phyloP scores from a whole-genome alignment of 2,797 vertebrate genomes.

The Crax fasciolata region DNA sequence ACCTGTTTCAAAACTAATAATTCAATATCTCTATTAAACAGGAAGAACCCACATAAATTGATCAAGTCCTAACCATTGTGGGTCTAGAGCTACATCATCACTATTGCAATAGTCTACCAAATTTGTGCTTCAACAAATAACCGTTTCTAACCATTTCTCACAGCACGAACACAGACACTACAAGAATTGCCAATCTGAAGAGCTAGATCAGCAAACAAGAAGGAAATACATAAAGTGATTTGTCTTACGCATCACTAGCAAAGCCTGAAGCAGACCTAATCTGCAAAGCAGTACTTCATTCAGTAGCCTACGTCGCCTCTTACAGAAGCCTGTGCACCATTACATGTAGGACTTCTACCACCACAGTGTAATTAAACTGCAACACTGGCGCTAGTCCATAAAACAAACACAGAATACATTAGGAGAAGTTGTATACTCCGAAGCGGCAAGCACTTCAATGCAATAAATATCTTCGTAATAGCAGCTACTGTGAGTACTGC shows the following conservation, averaged over 20 bases:
- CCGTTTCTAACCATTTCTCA: neutral
- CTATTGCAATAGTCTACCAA: neutral
- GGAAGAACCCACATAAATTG: neutral
- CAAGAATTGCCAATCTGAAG: neutral
- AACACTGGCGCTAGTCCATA: neutral
- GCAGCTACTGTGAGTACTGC: neutral
- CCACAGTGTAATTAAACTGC: neutral
- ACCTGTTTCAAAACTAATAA: neutral
- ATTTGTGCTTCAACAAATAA: neutral
- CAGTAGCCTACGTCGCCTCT: neutral
- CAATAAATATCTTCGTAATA: neutral
- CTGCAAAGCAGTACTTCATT: neutral
- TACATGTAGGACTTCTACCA: neutral
- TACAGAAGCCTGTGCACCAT: neutral
- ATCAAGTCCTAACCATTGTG: neutral
- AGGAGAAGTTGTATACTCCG: neutral
- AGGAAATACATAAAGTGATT: accelerated
- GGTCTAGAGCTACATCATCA: neutral
- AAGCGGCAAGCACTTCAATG: neutral
- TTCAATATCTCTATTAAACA: neutral
- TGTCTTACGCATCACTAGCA: neutral
- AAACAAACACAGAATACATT: neutral
- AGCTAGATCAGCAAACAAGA: neutral
- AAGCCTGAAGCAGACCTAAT: neutral
- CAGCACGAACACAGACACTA: neutral